Conservation (phyloP, 2,888 invertebrate species). For the Drosophila percnosoma region DNA sequence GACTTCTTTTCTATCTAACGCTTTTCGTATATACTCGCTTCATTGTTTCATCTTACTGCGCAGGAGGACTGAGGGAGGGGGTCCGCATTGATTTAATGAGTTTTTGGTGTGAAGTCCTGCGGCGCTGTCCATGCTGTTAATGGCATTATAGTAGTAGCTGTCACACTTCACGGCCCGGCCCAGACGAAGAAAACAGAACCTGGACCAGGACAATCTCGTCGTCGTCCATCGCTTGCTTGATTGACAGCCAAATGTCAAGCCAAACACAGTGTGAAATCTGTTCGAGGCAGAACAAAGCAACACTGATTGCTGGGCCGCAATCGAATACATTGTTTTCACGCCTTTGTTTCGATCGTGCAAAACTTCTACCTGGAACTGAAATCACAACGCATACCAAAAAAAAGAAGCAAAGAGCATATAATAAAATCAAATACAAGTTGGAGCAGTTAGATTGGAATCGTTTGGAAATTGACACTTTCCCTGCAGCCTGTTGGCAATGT, state of each 20-base stretch:
- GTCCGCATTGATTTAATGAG: slow-evolving; percentile 70
- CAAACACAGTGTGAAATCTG: slow-evolving; percentile 77
- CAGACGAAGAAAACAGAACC: slow-evolving; percentile 1
- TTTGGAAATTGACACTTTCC: slow-evolving; percentile 73
- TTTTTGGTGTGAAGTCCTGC: slow-evolving; percentile 74
- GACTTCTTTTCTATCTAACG: slow-evolving; percentile 61
- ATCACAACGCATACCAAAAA: slow-evolving; percentile 27
- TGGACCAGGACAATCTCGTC: not conserved
- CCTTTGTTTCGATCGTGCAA: slow-evolving; percentile 67
- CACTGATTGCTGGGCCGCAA: slow-evolving; percentile 74
- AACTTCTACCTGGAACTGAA: slow-evolving; percentile 46
- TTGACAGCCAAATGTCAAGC: slow-evolving; percentile 78
- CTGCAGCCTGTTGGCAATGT: slow-evolving; percentile 6
- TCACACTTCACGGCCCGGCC: slow-evolving; percentile 58
- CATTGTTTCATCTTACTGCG: slow-evolving; percentile 26
- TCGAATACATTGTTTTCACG: slow-evolving; percentile 70
- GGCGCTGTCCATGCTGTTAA: slow-evolving; percentile 69
- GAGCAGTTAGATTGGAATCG: slow-evolving; percentile 61
- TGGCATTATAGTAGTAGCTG: slow-evolving; percentile 73
- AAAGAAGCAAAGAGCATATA: slow-evolving; percentile 11
- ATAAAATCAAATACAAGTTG: slow-evolving; percentile 51
- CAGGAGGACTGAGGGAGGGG: slow-evolving; percentile 1
- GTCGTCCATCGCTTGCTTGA: slow-evolving; percentile 39
- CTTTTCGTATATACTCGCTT: slow-evolving; percentile 53
- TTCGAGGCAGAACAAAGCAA: slow-evolving; percentile 60